Conservation (phyloP, 2,797 vertebrate genomes). For the Hephaestus fuliginosus region DNA sequence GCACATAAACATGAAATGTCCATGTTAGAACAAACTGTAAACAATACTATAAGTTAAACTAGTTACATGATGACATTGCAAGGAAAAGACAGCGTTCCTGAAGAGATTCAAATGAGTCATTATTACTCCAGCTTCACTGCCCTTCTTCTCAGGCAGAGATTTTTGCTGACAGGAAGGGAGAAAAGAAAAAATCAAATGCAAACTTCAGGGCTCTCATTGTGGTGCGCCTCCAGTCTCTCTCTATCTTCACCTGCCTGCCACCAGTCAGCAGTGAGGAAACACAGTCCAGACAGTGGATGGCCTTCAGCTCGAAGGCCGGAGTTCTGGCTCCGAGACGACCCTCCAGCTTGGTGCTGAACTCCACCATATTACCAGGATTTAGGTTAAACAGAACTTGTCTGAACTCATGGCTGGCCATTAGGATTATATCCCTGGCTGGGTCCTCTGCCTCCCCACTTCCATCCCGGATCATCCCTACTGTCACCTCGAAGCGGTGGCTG, state of each 20-base stretch:
- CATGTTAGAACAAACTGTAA: slow-evolving; percentile 51
- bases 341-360: slow-evolving; percentile 96
- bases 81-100: slow-evolving; percentile 7
- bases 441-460: slow-evolving; percentile 80
- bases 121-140: neutral
- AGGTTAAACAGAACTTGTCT: slow-evolving; percentile 91
- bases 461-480: slow-evolving; percentile 88
- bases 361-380: slow-evolving; percentile 90
- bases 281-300: slow-evolving; percentile 95
- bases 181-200: slow-evolving; percentile 98
- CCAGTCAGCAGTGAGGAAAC: slow-evolving; percentile 85
- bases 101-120: neutral
- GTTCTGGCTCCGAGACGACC: slow-evolving; percentile 93
- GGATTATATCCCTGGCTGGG: slow-evolving; percentile 90
- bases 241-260: slow-evolving; percentile 93
- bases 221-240: slow-evolving; percentile 92
- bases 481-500: slow-evolving; percentile 94
- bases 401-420: slow-evolving; percentile 96
- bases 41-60: slow-evolving; percentile 28
- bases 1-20: neutral
- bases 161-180: slow-evolving; percentile 92
- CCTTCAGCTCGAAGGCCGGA: slow-evolving; percentile 95
- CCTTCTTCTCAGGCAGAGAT: slow-evolving; percentile 69
- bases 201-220: slow-evolving; percentile 92
- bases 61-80: neutral